Base-by-base conservation (phyloP, 2,113 vertebrate genomes). In the Labeo catla region DNA sequence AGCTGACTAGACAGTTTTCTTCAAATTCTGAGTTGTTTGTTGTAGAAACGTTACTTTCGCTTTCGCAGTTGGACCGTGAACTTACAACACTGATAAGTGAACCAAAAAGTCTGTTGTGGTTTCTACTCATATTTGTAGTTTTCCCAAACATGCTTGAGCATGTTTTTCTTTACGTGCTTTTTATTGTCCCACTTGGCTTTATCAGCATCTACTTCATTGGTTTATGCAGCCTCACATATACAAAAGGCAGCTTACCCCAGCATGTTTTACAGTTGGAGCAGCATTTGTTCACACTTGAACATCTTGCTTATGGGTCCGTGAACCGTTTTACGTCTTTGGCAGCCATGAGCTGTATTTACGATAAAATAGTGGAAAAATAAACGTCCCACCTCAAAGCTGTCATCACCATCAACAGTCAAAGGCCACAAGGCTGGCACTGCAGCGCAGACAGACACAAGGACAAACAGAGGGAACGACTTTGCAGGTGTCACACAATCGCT, bases 311-410 rank as follows among this genome's bases (percentile, higher is more conserved):
- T 86, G 88, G 89, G 92, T 93, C 89, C 84, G 70, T 54, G 8
- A 23, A 88, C 54, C 23, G 36, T 50, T 68, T 63, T 43, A 59
- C 45, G 3, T 86, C 82, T 50, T 28, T 70, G 68, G 76, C 79
- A 87, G 87, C 72, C 45, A 12, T 15, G 4, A 84, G 90, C 86
- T 66, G 4, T 88, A 90, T 92, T 92, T 92, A 90, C 47, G 59
- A 89, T 87, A 89, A 93, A 92, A 91, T 90, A 92, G 34, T 85
- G 89, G 88, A 91, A 92, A 91, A 86, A 88, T 86, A 91, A 91
- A 87, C 57, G 43, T 89, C 82, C 66, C 19, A 13, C 10, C 49
- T 82, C 13, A 86, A 61, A 84, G 68, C 74, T 85, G 89, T 84
- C 52, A 52, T 92, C 86, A 92, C 87, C 77, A 63, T 91, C 91